Conservation (phyloP, 2,797 vertebrate species). For the Microctenopoma stevenorrisi region DNA sequence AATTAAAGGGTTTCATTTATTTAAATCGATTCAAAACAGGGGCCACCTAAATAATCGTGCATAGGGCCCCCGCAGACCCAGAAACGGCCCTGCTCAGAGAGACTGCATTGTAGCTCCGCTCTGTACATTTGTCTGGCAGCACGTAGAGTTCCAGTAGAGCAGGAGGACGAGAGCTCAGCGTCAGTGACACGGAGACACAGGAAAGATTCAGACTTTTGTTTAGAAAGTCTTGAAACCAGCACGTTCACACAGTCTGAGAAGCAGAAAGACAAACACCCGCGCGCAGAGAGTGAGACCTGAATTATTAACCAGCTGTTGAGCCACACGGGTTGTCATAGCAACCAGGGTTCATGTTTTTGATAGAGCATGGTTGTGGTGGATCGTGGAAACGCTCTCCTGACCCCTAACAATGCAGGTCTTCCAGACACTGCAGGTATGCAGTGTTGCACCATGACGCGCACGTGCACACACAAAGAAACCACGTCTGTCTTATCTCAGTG, state of each 20-base stretch:
- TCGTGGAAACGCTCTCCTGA: conserved; percentile 19
- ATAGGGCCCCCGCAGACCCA: too few relatives aligned
- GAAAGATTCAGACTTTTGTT: too few relatives aligned
- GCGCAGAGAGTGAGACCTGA: conserved; percentile 15
- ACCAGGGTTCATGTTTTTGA: conserved; percentile 19
- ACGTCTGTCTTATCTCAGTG: conserved; percentile 17
- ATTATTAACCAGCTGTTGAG: conserved; percentile 34
- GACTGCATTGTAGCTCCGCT: too few relatives aligned
- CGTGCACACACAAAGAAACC: conserved; percentile 25
- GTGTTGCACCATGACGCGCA: conserved; percentile 30
- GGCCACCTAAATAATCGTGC: too few relatives aligned
- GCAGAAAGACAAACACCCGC: conserved; percentile 47
- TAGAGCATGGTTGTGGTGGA: conserved; percentile 22
- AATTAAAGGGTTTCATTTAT: too few relatives aligned
- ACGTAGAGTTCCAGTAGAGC: too few relatives aligned
- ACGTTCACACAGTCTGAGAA: conserved; percentile 22
- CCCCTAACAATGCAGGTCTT: conserved; percentile 26
- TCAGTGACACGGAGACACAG: too few relatives aligned
- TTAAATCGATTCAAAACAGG: too few relatives aligned
- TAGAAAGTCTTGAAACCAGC: background rate
- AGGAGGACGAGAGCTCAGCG: too few relatives aligned
- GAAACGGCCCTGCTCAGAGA: too few relatives aligned
- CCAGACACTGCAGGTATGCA: background rate
- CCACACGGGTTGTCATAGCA: conserved; percentile 31
- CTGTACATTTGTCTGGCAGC: too few relatives aligned